Evolutionary conservation across 2,888 invertebrate genomes (phyloP), one percentile per base, ranked within the genome.

Genomic region (Notodonta ziczac): DNA sequence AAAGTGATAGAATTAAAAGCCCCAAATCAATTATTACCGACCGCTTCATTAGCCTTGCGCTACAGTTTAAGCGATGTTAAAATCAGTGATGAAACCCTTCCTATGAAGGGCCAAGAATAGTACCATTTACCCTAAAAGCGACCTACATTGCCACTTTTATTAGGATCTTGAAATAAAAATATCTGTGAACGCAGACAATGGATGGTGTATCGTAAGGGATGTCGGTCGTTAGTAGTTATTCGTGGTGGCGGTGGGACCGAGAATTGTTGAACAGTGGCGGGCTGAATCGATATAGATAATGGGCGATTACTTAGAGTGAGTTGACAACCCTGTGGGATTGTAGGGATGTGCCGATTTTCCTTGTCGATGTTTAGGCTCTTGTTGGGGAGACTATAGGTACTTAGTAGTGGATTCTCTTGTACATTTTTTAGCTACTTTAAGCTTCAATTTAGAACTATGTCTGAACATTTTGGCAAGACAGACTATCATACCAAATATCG

Each of bases 261-360:
- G 78, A 79, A 81, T 81, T 77, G 74, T 76, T 78, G 81, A 78
- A 78, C 77, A 76, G 71, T 70, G 77, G 75, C 72, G 72, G 77
- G 74, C 74, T 77, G 80, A 87, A 85, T 86, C 85, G 84, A 85
- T 87, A 84, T 81, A 84, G 84, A 87, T 86, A 88, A 87, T 87
- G 83, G 85, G 63, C 85, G 87, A 88, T 88, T 88, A 89, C 86
- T 88, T 85, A 86, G 76, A 79, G 80, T 75, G 78, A 85, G 81
- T 83, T 85, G 88, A 85, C 87, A 87, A 83, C 82, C 83, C 84
- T 83, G 80, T 72, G 82, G 81, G 78, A 81, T 74, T 64, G 63
- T 78, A 85, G 82, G 48, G 83, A 61, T 70, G 81, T 42, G 65
- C 57, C 8, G 42, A 9, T 9, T 32, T 52, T 40, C 6, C 3